phyloP scores from a whole-genome alignment of 1,140 invertebrate species.

The Acromyrmex echinatior region DNA sequence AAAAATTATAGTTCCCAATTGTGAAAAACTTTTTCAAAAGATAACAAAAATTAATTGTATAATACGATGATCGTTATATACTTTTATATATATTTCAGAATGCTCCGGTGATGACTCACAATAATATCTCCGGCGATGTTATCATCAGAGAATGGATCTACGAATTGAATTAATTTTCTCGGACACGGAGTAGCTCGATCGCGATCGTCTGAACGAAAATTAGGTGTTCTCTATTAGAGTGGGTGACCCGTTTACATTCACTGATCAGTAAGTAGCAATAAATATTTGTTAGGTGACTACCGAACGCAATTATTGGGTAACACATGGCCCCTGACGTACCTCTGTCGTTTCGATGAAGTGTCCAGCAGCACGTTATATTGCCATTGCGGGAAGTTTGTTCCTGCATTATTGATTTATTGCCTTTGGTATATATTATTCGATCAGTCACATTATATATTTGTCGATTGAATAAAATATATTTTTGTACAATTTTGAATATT shows the following conservation, averaged over 20 bases:
- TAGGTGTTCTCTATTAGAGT: constrained; percentile 69
- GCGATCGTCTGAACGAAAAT: constrained; percentile 52
- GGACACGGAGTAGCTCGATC: not conserved
- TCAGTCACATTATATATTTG: not conserved
- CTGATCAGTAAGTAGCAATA: constrained; percentile 65
- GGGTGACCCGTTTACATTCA: constrained; percentile 67
- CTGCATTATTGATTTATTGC: constrained; percentile 70
- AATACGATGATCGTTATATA: not conserved
- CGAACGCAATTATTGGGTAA: constrained; percentile 79
- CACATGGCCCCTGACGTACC: constrained; percentile 73
- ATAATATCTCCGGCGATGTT: not conserved
- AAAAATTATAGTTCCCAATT: not conserved
- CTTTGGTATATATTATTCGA: constrained; percentile 9
- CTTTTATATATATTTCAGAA: constrained; percentile 29
- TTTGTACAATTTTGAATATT: not conserved
- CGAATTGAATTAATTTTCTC: constrained; percentile 52
- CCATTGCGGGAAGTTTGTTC: constrained; percentile 51
- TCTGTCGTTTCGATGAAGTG: constrained; percentile 72
- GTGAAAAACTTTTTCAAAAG: not conserved
- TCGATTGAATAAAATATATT: not conserved
- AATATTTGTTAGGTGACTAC: constrained; percentile 69
- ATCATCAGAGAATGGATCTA: constrained; percentile 1
- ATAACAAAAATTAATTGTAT: not conserved
- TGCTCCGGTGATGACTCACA: not conserved
- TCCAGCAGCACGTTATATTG: constrained; percentile 75